Evolutionary conservation across 2,888 invertebrate species (phyloP).

Genomic region (Dicranocentrus wangi): DNA sequence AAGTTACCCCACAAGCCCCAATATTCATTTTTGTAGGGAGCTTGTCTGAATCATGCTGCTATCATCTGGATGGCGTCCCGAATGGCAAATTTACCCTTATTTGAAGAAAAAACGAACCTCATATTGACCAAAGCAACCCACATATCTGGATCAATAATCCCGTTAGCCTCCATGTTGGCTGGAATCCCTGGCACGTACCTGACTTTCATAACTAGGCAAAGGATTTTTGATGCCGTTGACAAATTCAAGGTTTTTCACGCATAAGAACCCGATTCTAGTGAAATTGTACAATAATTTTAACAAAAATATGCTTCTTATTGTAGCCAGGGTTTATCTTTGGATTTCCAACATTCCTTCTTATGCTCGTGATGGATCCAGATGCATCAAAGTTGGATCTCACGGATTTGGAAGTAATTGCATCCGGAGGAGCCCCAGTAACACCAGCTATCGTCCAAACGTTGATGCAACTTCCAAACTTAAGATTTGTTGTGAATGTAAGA

Average conservation of each 20-base stretch:
- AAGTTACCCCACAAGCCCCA: too few species aligned
- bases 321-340: conserved; percentile 69
- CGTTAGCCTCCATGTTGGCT: conserved; percentile 45
- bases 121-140: conserved; percentile 70
- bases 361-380: conserved; percentile 66
- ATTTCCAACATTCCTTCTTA: conserved; percentile 70
- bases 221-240: conserved; percentile 65
- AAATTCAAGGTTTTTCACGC: conserved; percentile 64
- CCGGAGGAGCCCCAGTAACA: conserved; percentile 63
- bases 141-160: conserved; percentile 64
- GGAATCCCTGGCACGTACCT: conserved; percentile 58
- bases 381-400: conserved; percentile 62
- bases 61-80: conserved; percentile 36
- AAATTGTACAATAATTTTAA: conserved; percentile 12
- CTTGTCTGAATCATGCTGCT: conserved; percentile 61
- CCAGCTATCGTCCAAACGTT: conserved; percentile 64
- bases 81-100: conserved; percentile 27
- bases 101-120: conserved; percentile 58
- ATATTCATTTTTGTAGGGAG: conserved; percentile 58
- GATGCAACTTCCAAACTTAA: conserved; percentile 63
- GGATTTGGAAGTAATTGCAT: conserved; percentile 29
- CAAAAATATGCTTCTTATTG: not conserved
- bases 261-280: too few species aligned
- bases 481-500: conserved; percentile 64
- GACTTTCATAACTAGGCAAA: conserved; percentile 62